These are phyloP conservation scores for Theretra japonica DNA, from an alignment of 2,888 invertebrate genomes.

Conservation along the genomic window DNA sequence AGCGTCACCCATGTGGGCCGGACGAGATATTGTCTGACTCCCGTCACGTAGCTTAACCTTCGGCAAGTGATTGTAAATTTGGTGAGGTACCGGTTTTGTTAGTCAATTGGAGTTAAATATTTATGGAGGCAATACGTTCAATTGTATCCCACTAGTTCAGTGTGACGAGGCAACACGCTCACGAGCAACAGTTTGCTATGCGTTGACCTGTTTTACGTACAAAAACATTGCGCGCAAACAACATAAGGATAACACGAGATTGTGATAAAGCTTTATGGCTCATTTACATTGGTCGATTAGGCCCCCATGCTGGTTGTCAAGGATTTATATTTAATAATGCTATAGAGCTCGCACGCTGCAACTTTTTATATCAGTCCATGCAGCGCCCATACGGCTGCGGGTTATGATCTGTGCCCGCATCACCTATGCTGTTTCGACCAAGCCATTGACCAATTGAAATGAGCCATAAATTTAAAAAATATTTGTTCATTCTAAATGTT, in stretches of 20 bases:
- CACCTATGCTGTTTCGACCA: too few species aligned
- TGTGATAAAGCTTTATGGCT: background rate
- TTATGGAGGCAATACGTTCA: background rate
- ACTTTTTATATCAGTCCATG: too few species aligned
- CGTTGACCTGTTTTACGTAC: slow-evolving; percentile 7
- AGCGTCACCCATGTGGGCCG: slow-evolving; percentile 27
- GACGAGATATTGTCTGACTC: slow-evolving; percentile 13
- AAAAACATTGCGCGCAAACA: slow-evolving; percentile 2
- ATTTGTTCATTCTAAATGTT: background rate
- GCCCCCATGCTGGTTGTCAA: too few species aligned
- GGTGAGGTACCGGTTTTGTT: slow-evolving; percentile 25
- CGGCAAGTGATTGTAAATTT: slow-evolving; percentile 27
- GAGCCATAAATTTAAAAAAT: too few species aligned
- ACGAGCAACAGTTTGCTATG: slow-evolving; percentile 16
- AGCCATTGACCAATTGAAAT: too few species aligned
- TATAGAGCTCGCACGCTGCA: too few species aligned
- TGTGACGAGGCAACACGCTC: background rate
- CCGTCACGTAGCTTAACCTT: slow-evolving; percentile 31
- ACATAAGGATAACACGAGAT: slow-evolving; percentile 1
- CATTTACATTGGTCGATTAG: too few species aligned
- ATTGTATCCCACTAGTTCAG: slow-evolving; percentile 4
- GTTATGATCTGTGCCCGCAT: too few species aligned
- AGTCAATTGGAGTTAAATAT: slow-evolving; percentile 23
- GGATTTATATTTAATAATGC: too few species aligned
- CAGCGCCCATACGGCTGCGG: too few species aligned